Evolutionary conservation across 2,797 vertebrate genomes (phyloP), one percentile per base, ranked within the genome.

Genomic region (Gymnothorax reevesii): DNA sequence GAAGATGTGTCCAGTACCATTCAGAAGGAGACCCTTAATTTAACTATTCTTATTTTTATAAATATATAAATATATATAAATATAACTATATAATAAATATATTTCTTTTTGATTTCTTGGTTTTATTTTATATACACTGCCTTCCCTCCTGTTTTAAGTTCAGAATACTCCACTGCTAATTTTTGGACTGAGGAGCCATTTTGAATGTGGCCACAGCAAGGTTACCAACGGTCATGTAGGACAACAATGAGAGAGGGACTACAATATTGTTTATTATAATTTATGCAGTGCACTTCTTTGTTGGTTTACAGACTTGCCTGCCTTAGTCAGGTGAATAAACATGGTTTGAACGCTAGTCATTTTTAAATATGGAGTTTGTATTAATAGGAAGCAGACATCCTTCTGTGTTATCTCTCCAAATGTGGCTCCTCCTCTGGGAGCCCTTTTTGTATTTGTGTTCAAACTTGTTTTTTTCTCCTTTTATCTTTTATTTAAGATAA

Each of bases 231-330:
- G 73, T 54, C 92, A 92, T 87, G n/a, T 93, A 93, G 93, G 93
- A 91, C 91, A 93, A 89, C 91, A 93, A 93, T 94, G 88, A 90
- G 93, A 93, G 91, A 89, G 7, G 83, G 33, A 42, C 79, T 60
- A 59, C 25, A 71, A 60, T 86, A 83, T 86, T 59, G 54, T 69
- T 84, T 79, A 73, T 86, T 80, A 54, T 87, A 89, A 92, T 94
- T 94, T 0, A 88, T 82, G 83, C 86, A 90, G 94, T 95, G 95
- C 96, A 96, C 95, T 97, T 96, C 95, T 89, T 91, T 91, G 89
- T 90, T 95, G 96, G 95, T 96, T 97, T 96, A 96, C 95, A 96
- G 93, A 95, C 94, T 94, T 95, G 94, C 96, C 95, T 95, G 94
- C 95, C 94, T 92, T 57, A 91, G 93, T 90, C 95, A 94, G 94